Evolutionary conservation across 2,113 vertebrate species (phyloP).

Genomic region (Tauraco erythrolophus): DNA sequence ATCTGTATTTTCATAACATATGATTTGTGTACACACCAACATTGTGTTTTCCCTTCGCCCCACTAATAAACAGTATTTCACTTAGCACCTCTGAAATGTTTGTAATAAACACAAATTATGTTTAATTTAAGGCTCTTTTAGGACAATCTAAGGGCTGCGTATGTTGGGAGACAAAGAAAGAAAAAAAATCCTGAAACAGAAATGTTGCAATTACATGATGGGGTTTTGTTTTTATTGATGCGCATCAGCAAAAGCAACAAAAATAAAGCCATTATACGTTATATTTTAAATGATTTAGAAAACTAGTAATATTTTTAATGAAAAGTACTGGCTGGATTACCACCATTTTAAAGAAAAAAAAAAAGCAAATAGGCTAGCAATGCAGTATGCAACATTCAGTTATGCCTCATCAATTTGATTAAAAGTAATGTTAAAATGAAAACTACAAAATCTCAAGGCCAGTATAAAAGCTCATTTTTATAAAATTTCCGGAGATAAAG

Average conservation of each 20-base stretch:
- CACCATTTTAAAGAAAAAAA: not conserved
- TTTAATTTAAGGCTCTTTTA: not conserved
- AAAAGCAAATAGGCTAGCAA: not conserved
- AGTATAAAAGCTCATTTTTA: not conserved
- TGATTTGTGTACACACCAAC: not conserved
- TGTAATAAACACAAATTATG: not conserved
- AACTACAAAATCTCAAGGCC: not conserved
- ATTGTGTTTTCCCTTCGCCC: not conserved
- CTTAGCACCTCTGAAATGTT: not conserved
- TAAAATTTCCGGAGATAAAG: not conserved
- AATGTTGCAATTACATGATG: not conserved
- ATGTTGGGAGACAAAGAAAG: rapidly evolving
- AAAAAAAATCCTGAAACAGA: not conserved
- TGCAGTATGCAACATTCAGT: not conserved
- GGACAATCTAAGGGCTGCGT: not conserved
- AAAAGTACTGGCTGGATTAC: not conserved
- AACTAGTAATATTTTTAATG: not conserved
- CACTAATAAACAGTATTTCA: not conserved
- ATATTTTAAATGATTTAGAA: not conserved
- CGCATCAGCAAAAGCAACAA: not conserved
- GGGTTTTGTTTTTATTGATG: not conserved
- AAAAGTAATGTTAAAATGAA: not conserved
- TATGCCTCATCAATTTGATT: slow-evolving; percentile 17
- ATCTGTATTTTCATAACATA: not conserved
- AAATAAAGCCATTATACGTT: not conserved